Evolutionary conservation across 2,113 vertebrate genomes (phyloP), one percentile per base, ranked within the genome.

Genomic region (Ginglymostoma cirratum): DNA sequence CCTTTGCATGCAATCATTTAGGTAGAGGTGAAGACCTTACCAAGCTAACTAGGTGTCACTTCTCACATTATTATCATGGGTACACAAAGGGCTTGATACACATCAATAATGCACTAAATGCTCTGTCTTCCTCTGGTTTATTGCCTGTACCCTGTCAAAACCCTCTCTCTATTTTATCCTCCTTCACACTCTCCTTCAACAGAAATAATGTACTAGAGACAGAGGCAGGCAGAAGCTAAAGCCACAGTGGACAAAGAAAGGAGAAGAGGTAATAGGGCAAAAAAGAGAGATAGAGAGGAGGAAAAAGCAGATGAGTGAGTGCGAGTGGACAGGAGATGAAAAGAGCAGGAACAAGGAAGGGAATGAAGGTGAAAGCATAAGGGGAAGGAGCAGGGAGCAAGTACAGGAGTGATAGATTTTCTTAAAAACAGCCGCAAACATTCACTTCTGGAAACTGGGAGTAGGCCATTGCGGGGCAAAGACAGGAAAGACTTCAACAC

Each of bases 21-120:
- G 38, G 21, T 27, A 72, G 38, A 45, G 93, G 67, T 90, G 87
- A 90, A 27, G 67, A 72, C 65, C 65, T n/a, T 27, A 72, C 42
- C 5, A 12, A 14, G 48, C 87, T 90, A 89, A 89, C 83, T 87
- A 87, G 90, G 93, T 72, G 67, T 95, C 67, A 48, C 93, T 34
- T 0, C 67, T 48, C 42, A 76, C 42, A 34, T 95, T 34, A 90
- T 90, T 30, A 72, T 45, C 67, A 76, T 27, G 42, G 23, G 27
- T 52, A 76, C 94, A 76, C n/a, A 45, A 52, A 70, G 69, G 45
- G 94, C 42, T 72, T 45, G 15, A 48, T 76, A 45, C 42, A 76
- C 42, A 5, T 52, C 69, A 94, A 72, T 42, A 30, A 30, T 23
- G 12, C 87, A 95, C 69, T 21, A 66, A 66, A 90, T 0, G 52